Base-by-base conservation (phyloP, 2,797 vertebrate genomes). In the Ctenosaura bakeri region DNA sequence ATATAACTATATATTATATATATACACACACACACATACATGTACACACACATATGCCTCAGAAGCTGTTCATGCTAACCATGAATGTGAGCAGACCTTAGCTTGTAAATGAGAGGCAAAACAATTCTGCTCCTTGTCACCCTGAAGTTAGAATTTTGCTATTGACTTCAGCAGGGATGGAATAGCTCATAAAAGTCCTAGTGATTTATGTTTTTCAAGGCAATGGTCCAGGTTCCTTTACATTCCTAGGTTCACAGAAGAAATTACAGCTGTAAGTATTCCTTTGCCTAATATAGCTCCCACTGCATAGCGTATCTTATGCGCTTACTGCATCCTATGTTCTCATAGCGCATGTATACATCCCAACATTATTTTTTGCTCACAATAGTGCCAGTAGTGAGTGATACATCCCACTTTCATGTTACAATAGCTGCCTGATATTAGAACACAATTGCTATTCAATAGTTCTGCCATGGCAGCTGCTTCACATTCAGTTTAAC, bases 111-210 rank as follows among this genome's bases (percentile, higher is more conserved):
- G 20, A 88, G 93, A 87, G 9, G 90, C 56, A 87, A 87, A 0
- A 18, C 54, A 22, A 59, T 32, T 88, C 0, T 0, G 82, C 93
- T 88, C 62, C 81, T 89, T 90, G 50, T 79, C n/a, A 93, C 88
- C 64, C 10, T 46, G 87, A 90, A 93, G 0, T 74, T n/a, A 54
- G 50, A 90, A 20, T 91, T 94, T 88, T 87, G 88, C 46, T 85
- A 71, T 56, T 92, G 76, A 81, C 69, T 80, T 89, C 52, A 73
- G 69, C 64, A 87, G 89, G 56, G 87, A 59, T 90, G 56, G 9
- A 90, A 93, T 86, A 32, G 52, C 85, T 91, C n/a, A 38, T 89
- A 87, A 91, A 89, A 86, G 52, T 22, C 88, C 54, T 54, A 54
- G 50, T 46, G 20, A 54, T 56, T 91, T 86, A 78, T 10, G 4